A percentile compares a stretch with the other conserved stretches of the same genome.
phyloP scores from a whole-genome alignment of 1,140 invertebrate species.

The Tyrophagus putrescentiae region DNA sequence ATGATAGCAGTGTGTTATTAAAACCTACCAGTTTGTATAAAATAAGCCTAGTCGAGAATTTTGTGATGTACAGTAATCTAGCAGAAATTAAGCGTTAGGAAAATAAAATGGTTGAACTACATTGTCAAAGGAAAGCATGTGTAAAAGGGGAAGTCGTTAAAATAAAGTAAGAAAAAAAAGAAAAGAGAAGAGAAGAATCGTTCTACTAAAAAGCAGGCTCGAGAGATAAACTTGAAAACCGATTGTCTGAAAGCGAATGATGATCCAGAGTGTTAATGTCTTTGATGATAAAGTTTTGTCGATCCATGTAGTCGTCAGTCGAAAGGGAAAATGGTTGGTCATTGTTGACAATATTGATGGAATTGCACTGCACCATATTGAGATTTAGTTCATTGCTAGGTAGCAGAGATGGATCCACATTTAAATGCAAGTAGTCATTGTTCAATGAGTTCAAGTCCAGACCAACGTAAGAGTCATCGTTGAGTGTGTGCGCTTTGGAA shows the following conservation, averaged over 20 bases:
- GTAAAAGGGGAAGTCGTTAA: neutral
- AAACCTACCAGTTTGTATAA: too few relatives aligned
- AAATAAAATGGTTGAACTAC: too few relatives aligned
- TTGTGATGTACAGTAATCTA: too few relatives aligned
- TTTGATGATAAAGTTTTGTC: slow-evolving; percentile 9
- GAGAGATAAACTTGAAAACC: slow-evolving; percentile 8
- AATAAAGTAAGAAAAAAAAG: neutral
- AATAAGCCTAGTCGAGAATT: too few relatives aligned
- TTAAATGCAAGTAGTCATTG: neutral
- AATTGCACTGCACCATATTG: neutral
- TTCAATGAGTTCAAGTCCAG: neutral
- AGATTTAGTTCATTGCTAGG: neutral
- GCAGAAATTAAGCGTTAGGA: too few relatives aligned
- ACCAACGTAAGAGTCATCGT: neutral
- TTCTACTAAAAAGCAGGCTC: too few relatives aligned
- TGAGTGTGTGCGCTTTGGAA: neutral
- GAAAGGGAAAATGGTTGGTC: slow-evolving; percentile 3
- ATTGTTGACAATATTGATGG: neutral
- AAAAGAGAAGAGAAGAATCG: neutral
- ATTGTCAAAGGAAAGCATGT: too few relatives aligned
- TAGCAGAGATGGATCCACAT: neutral
- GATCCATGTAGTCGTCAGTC: neutral
- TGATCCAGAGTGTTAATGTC: slow-evolving; percentile 10
- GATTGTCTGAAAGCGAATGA: neutral
- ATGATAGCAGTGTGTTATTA: too few relatives aligned